phyloP scores from a whole-genome alignment of 2,113 vertebrate species.

The Macheiramphus alcinus region DNA sequence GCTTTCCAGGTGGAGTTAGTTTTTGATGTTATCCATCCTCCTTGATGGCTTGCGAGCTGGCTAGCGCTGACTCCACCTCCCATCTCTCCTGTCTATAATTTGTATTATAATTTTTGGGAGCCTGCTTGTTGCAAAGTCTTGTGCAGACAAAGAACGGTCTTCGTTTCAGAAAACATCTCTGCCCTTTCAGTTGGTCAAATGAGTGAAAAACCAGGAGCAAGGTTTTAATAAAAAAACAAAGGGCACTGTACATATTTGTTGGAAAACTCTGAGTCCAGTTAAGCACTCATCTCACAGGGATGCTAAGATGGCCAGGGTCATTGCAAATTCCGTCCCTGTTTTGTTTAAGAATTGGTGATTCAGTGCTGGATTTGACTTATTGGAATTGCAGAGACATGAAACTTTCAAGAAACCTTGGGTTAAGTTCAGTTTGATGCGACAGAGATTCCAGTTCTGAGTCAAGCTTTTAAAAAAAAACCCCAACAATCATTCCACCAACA shows the following conservation, averaged over 20 bases:
- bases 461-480: not conserved
- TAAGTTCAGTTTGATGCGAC: not conserved
- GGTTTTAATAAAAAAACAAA: not conserved
- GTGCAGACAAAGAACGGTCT: not conserved
- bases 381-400: not conserved
- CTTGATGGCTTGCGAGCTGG: not conserved
- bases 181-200: not conserved
- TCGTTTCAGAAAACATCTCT: not conserved
- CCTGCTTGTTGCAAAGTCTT: not conserved
- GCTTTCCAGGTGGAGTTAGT: constrained; percentile 50
- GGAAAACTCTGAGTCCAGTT: not conserved
- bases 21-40: constrained; percentile 19
- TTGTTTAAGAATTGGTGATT: not conserved
- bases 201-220: not conserved
- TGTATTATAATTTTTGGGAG: not conserved
- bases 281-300: not conserved
- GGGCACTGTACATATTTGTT: not conserved
- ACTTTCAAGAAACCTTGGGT: not conserved
- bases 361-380: not conserved
- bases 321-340: not conserved
- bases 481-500: constrained; percentile 19
- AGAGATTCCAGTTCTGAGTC: not conserved
- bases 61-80: not conserved
- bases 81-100: not conserved
- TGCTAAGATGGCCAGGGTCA: not conserved